These are phyloP conservation scores for Mycogona germanica DNA, from an alignment of 2,888 invertebrate genomes.

Conservation along the genomic window DNA sequence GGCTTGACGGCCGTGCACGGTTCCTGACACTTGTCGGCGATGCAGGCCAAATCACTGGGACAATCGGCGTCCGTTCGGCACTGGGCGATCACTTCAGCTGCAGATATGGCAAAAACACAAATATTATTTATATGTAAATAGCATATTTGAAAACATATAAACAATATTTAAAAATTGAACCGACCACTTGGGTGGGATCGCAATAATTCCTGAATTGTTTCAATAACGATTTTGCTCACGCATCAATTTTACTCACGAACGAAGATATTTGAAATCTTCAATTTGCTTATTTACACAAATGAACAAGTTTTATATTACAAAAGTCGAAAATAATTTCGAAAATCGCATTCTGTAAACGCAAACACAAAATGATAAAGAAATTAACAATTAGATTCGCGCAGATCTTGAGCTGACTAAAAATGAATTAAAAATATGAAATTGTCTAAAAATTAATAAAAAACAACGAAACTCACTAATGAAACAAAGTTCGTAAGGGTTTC, in stretches of 20 bases:
- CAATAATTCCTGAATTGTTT: too few relatives aligned
- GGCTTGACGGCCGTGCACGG: slow-evolving; percentile 63
- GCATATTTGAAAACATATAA: too few relatives aligned
- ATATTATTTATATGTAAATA: neutral
- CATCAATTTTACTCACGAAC: too few relatives aligned
- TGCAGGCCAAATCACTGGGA: slow-evolving; percentile 29
- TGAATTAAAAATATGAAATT: neutral
- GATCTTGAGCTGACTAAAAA: neutral
- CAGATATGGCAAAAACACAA: slow-evolving; percentile 6
- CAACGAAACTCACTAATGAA: slow-evolving; percentile 22
- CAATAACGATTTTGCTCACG: too few relatives aligned
- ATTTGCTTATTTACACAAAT: too few relatives aligned
- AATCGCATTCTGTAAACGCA: neutral
- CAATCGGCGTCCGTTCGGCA: slow-evolving; percentile 30
- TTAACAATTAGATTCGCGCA: neutral
- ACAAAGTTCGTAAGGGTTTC: slow-evolving; percentile 28
- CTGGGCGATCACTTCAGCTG: slow-evolving; percentile 10
- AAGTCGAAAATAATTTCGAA: too few relatives aligned
- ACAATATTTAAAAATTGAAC: too few relatives aligned
- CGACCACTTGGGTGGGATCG: too few relatives aligned
- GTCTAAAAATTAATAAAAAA: neutral
- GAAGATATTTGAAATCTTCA: too few relatives aligned
- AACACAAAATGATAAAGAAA: neutral
- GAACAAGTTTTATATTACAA: too few relatives aligned
- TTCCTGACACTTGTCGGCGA: slow-evolving; percentile 29